Evolutionary conservation across 1,140 invertebrate genomes (phyloP), one percentile per base, ranked within the genome.

Genomic region (Bombus terrestris): DNA sequence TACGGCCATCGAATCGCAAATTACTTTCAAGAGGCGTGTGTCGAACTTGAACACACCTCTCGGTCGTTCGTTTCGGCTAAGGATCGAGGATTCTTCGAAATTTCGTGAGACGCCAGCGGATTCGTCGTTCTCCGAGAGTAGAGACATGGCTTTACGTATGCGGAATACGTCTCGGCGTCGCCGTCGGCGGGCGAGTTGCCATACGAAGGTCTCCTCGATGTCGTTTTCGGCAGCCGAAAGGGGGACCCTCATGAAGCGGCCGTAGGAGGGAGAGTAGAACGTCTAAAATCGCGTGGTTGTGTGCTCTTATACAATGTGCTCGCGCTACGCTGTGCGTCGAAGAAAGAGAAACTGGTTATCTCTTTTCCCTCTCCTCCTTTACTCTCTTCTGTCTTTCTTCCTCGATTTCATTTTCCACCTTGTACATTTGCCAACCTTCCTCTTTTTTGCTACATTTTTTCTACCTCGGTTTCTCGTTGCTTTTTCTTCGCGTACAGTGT

Each of bases 101-200:
- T 86, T 87, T 64, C 73, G 78, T 77, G 78, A 72, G 72, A 78
- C 80, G 88, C 47, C 43, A 69, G 15, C 72, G 71, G 77, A 89
- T 83, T 86, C 35, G 75, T 57, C 73, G 82, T 41, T 69, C 25
- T 32, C 25, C 12, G 47, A 77, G 82, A 81, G 64, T 74, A 74
- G 68, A 64, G 35, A 64, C 72, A 43, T 59, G 57, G 47, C 79
- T 90, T 90, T 90, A 87, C 75, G 89, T 90, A 90, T 90, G 89
- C 88, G 79, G 75, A 77, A 90, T 87, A 79, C 85, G 85, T 89
- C 82, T 72, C 66, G 62, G 59, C 62, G 83, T 81, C 41, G 68
- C 25, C 77, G 85, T 59, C 76, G 81, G 64, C 84, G 68, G 88
- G 59, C 72, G 79, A 86, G 57, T 89, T 87, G 77, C 88, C 81